Conservation (phyloP, 2,113 vertebrate species). For the Merops nubicus region DNA sequence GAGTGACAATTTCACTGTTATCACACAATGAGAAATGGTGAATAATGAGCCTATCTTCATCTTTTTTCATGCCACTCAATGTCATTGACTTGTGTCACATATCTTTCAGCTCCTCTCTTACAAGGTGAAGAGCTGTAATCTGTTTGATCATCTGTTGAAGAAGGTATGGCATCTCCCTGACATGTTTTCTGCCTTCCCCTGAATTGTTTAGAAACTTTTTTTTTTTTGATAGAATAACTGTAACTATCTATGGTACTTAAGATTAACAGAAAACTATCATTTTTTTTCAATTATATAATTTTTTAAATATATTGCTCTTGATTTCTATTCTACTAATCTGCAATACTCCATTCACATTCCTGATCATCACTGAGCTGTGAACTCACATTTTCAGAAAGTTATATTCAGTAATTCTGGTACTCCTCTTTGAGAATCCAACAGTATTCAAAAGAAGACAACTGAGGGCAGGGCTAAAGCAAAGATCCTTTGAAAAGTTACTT, state of each 20-base stretch:
- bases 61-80: not conserved
- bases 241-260: not conserved
- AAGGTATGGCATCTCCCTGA: not conserved
- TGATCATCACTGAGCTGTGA: not conserved
- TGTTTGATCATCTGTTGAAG: not conserved
- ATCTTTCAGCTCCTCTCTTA: not conserved
- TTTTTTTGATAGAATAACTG: not conserved
- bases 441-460: not conserved
- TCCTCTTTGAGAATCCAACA: not conserved
- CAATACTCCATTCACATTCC: not conserved
- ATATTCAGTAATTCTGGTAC: not conserved
- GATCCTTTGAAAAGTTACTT: not conserved
- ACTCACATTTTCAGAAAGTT: not conserved
- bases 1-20: not conserved
- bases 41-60: not conserved
- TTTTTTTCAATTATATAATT: not conserved
- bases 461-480: not conserved
- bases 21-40: not conserved
- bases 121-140: not conserved
- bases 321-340: not conserved
- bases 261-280: not conserved
- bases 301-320: not conserved
- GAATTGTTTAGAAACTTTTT: not conserved
- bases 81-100: not conserved
- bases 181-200: not conserved